Base-by-base conservation (phyloP, 2,888 invertebrate species). In the Limnephilus auricula region DNA sequence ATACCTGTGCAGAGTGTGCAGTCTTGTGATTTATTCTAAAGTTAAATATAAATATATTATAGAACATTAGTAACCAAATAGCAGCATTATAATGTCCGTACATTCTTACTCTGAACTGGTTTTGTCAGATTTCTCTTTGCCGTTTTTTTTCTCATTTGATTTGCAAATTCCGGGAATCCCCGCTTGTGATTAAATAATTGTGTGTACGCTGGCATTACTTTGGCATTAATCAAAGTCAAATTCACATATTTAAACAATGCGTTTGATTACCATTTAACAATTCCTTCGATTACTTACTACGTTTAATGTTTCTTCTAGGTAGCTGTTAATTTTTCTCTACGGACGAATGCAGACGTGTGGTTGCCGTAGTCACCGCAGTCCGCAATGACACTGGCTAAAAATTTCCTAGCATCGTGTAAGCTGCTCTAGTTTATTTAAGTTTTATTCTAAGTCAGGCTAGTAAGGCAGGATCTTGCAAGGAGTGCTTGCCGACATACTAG, bases 21-120 rank as follows among this genome's bases (percentile, higher is more conserved):
- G 25, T 65, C 65, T 65, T n/a, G 65, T 65, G 65, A 65, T 65
- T 65, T 65, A 65, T 65, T 65, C 65, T n/a, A 65, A n/a, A 65
- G 25, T 9, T 65, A 25, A 65, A 65, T 65, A 65, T 65, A 65
- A 50, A 65, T 65, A 65, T 65, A 65, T 65, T 65, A 65, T 25
- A 65, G 65, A 65, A 80, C 30, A 82, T 82, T 31, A 34, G 82
- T 82, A 82, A 82, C 34, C 82, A 37, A 82, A 82, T 34, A 34
- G 34, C 82, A 82, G 82, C 82, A 32, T 32, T 12, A 82, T 32
- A 82, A 82, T 82, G 82, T 34, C 34, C 82, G 82, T 82, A 82
- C 82, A 82, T 82, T 82, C 34, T 65, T 82, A 82, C 82, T 34
- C 82, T 82, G 82, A 37, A 82, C 82, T 82, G 34, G 82, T 32